phyloP scores from a whole-genome alignment of 2,797 vertebrate genomes.

The Brachyalestes nurse region DNA sequence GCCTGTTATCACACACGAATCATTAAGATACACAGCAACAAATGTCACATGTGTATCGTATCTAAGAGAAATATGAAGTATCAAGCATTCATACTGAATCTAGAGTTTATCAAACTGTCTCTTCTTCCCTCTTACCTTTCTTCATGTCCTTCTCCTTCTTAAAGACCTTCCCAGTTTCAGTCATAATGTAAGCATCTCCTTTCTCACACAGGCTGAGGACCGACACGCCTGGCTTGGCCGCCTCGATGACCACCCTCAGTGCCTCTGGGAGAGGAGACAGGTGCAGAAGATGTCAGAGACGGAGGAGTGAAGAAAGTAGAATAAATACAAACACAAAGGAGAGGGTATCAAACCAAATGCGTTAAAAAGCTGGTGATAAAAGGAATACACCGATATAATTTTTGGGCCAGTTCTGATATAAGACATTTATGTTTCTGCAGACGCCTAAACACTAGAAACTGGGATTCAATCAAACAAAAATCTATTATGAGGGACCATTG shows the following conservation, averaged over 20 bases:
- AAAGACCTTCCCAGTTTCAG: conserved; percentile 95
- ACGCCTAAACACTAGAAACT: too few relatives aligned
- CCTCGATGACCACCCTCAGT: conserved; percentile 84
- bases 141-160: conserved; percentile 99
- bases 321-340: not conserved
- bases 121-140: conserved; percentile 83
- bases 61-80: not conserved
- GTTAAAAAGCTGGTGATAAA: not conserved
- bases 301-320: not conserved
- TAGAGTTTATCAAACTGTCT: not conserved
- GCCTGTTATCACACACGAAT: not conserved
- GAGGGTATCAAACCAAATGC: not conserved
- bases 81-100: not conserved
- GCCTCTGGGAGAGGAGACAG: conserved; percentile 77
- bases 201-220: conserved; percentile 92
- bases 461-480: too few relatives aligned
- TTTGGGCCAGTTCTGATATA: too few relatives aligned
- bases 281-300: not conserved
- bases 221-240: conserved; percentile 82
- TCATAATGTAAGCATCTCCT: conserved; percentile 92
- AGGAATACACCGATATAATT: too few relatives aligned
- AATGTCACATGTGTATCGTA: not conserved
- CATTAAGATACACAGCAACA: not conserved
- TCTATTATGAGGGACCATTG: too few relatives aligned
- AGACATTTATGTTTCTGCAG: too few relatives aligned